phyloP scores from a whole-genome alignment of 2,113 vertebrate genomes.

The Todiramphus saurophagus region DNA sequence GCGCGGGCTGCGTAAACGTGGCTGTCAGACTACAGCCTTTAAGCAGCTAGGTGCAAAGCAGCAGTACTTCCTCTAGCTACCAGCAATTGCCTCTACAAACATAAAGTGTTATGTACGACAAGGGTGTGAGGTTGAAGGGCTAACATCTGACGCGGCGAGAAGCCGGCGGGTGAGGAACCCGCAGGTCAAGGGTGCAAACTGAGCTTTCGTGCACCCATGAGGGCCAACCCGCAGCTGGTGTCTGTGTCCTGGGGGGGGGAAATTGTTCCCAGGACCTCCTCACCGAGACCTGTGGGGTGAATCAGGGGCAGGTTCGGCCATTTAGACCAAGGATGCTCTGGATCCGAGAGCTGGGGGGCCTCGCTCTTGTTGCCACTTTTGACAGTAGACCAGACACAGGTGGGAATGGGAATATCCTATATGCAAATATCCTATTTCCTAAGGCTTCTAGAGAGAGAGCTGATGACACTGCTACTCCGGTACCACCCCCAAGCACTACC shows the following conservation, averaged over 20 bases:
- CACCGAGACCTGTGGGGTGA: rapidly evolving
- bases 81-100: not conserved
- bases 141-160: not conserved
- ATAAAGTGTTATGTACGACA: not conserved
- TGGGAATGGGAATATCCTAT: not conserved
- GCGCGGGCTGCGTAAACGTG: not conserved
- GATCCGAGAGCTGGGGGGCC: not conserved
- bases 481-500: not conserved
- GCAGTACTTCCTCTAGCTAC: not conserved
- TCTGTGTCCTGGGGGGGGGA: not conserved
- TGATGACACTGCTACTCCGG: not conserved
- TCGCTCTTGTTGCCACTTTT: not conserved
- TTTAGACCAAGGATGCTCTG: not conserved
- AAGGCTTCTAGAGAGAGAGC: not conserved
- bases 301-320: rapidly evolving
- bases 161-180: not conserved
- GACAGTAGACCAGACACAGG: not conserved
- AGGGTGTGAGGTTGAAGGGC: not conserved
- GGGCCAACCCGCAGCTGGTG: not conserved
- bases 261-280: not conserved
- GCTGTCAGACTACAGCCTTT: not conserved
- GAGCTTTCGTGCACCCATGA: not conserved
- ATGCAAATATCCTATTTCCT: not conserved
- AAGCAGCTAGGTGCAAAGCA: conserved; percentile 17
- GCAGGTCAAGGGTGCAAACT: not conserved